phyloP scores from a whole-genome alignment of 2,113 vertebrate genomes.

The Periophthalmodon schlosseri region DNA sequence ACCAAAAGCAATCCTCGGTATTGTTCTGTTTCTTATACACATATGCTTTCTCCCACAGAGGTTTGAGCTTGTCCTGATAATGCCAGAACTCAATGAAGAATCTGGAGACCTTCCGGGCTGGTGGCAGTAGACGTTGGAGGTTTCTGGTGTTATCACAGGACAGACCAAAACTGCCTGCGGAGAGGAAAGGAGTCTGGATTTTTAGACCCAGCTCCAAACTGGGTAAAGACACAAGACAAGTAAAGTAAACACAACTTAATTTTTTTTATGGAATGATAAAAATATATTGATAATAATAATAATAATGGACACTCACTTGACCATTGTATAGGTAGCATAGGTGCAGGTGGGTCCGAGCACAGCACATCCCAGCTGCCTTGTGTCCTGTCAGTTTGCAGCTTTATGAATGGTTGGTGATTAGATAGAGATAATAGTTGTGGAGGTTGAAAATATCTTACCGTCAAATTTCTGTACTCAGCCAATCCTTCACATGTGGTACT shows the following conservation, averaged over 20 bases:
- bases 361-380: slow-evolving; percentile 76
- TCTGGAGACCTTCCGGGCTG: slow-evolving; percentile 86
- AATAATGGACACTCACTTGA: slow-evolving; percentile 83
- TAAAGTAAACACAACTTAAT: not conserved
- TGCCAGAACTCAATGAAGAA: slow-evolving; percentile 87
- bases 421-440: not conserved
- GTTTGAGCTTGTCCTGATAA: slow-evolving; percentile 68
- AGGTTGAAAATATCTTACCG: slow-evolving; percentile 73
- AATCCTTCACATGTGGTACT: slow-evolving; percentile 88
- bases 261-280: not conserved
- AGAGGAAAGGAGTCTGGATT: slow-evolving; percentile 84
- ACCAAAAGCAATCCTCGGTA: slow-evolving; percentile 91
- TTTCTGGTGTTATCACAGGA: slow-evolving; percentile 88
- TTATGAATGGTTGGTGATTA: not conserved
- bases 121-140: slow-evolving; percentile 87
- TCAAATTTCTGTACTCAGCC: slow-evolving; percentile 77
- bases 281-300: not conserved
- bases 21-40: slow-evolving; percentile 81
- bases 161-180: slow-evolving; percentile 90
- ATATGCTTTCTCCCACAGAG: slow-evolving; percentile 81
- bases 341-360: slow-evolving; percentile 90
- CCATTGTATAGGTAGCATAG: slow-evolving; percentile 85
- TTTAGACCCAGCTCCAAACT: slow-evolving; percentile 78
- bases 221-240: slow-evolving; percentile 14
- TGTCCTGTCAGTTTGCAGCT: slow-evolving; percentile 61